phyloP scores from a whole-genome alignment of 2,888 invertebrate species.

The Abrostola tripartita region DNA sequence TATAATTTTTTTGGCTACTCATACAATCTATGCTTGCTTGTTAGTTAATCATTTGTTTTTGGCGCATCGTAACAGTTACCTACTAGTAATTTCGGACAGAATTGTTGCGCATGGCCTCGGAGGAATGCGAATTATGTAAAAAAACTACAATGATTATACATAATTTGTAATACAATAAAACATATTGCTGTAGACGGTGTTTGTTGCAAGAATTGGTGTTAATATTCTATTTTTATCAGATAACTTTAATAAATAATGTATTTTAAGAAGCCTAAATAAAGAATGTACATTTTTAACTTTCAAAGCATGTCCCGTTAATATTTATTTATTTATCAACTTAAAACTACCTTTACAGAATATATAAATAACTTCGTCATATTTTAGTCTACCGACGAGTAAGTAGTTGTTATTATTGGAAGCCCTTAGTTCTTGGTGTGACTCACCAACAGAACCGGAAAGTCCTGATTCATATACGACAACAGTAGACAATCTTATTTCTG shows the following conservation, averaged over 20 bases:
- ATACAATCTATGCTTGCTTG: not conserved
- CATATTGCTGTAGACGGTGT: not conserved
- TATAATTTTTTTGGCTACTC: not conserved
- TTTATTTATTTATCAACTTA: too few relatives aligned
- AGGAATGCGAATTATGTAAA: constrained; percentile 17
- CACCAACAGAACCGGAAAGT: constrained; percentile 45
- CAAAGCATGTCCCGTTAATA: not conserved
- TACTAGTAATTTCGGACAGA: constrained; percentile 13
- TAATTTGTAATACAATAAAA: constrained; percentile 6
- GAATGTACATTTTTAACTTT: too few relatives aligned
- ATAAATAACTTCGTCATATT: too few relatives aligned
- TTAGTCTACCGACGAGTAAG: constrained; percentile 2
- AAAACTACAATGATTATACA: constrained; percentile 10
- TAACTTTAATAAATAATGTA: too few relatives aligned
- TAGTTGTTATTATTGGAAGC: constrained; percentile 1
- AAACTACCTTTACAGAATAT: too few relatives aligned
- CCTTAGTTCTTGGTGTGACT: constrained; percentile 28
- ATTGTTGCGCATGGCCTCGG: constrained; percentile 28
- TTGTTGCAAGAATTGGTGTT: too few relatives aligned
- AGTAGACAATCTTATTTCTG: constrained; percentile 4
- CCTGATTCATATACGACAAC: constrained; percentile 35
- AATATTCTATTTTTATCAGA: too few relatives aligned
- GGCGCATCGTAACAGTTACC: not conserved
- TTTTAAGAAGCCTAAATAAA: too few relatives aligned
- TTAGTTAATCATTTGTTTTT: not conserved